Percentiles rank a stretch among this genome's conserved stretches.
Conservation (phyloP, 2,888 invertebrate genomes). For the Scaptomyza reducta region DNA sequence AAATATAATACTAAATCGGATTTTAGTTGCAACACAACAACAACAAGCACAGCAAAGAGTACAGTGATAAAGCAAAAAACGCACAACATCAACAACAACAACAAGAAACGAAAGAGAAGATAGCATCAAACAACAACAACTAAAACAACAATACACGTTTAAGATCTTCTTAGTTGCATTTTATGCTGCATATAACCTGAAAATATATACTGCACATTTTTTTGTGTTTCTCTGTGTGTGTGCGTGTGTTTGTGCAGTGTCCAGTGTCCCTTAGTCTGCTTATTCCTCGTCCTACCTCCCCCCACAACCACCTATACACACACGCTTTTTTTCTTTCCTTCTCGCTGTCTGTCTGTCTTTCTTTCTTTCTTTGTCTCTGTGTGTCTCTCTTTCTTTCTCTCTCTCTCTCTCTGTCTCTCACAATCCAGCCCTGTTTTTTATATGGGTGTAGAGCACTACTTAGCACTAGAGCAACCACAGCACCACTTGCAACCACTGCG, state of each 20-base stretch:
- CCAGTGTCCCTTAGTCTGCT: conserved; percentile 21
- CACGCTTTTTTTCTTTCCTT: conserved; percentile 18
- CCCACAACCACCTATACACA: conserved; percentile 21
- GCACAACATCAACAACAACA: conserved; percentile 29
- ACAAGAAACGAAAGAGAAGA: conserved; percentile 27
- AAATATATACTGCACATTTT: conserved; percentile 52
- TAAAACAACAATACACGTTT: conserved; percentile 33
- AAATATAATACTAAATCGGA: conserved; percentile 44
- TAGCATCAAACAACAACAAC: conserved; percentile 20
- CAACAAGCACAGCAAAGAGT: conserved; percentile 18
- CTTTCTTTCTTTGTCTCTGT: conserved; percentile 24
- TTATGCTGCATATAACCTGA: conserved; percentile 41
- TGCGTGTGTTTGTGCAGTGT: conserved; percentile 15
- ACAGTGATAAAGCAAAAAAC: conserved; percentile 36
- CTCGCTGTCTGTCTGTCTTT: conserved; percentile 32
- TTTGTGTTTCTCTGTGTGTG: conserved; percentile 25
- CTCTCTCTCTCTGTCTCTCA: conserved; percentile 41
- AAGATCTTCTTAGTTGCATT: conserved; percentile 45
- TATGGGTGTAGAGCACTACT: conserved; percentile 60
- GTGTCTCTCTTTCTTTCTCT: conserved; percentile 27
- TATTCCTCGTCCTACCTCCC: background rate
- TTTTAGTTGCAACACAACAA: conserved; percentile 65
- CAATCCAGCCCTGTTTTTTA: conserved; percentile 41
- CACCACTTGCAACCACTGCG: conserved; percentile 37
- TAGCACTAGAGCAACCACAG: conserved; percentile 42